Percentiles rank a stretch among this genome's conserved stretches.
Conservation (phyloP, 2,797 vertebrate species). For the Notolepis coatsorum region DNA sequence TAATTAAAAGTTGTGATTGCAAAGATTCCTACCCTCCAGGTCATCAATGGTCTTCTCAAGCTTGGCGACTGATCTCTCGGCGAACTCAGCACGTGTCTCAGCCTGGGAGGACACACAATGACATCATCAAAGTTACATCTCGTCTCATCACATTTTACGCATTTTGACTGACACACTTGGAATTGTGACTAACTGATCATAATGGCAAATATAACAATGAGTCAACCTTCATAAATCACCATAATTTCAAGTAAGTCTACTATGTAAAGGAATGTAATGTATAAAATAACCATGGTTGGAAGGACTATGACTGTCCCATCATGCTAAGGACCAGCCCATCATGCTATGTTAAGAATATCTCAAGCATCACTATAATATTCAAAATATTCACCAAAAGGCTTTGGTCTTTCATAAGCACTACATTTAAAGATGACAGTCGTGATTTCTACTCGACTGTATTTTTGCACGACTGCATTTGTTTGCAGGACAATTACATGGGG, state of each 20-base stretch:
- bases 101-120: constrained; percentile 80
- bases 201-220: not conserved
- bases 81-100: constrained; percentile 98
- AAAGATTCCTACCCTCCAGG: constrained; percentile 91
- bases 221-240: not conserved
- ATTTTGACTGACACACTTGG: not conserved
- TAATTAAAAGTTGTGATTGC: not conserved
- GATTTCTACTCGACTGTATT: too few species aligned
- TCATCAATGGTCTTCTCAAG: constrained; percentile 99
- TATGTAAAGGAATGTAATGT: not conserved
- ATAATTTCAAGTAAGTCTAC: not conserved
- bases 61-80: constrained; percentile 98
- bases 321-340: too few species aligned
- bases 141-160: not conserved
- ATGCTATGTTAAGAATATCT: too few species aligned
- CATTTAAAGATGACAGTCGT: too few species aligned
- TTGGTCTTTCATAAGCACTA: too few species aligned
- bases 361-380: too few species aligned
- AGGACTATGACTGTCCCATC: too few species aligned
- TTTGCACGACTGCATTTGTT: too few species aligned
- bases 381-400: too few species aligned
- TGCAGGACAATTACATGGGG: too few species aligned
- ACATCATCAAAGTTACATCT: not conserved
- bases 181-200: not conserved
- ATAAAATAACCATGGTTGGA: too few species aligned